phyloP scores from a whole-genome alignment of 1,140 invertebrate species.

The Octopus bimaculoides region DNA sequence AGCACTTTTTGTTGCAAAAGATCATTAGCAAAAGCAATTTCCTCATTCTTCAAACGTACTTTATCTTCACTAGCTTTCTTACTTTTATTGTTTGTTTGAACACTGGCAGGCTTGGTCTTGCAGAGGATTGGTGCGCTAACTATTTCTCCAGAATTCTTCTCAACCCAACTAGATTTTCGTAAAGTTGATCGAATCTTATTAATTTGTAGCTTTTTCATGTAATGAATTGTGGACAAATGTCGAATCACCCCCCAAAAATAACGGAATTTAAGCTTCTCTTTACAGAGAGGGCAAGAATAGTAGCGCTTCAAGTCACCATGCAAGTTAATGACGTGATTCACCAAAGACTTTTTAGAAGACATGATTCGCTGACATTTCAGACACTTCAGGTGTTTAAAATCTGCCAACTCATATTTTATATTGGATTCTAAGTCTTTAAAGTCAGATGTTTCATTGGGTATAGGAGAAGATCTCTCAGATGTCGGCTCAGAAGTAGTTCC shows the following conservation, averaged over 20 bases:
- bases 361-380: constrained; percentile 43
- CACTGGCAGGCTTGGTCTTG: too few species aligned
- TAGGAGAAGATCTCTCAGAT: neutral
- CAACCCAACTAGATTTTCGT: constrained; percentile 16
- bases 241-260: constrained; percentile 50
- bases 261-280: constrained; percentile 34
- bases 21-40: too few species aligned
- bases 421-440: neutral
- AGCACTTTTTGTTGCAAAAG: too few species aligned
- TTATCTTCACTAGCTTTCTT: too few species aligned
- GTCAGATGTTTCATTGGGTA: neutral
- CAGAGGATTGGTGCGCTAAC: too few species aligned
- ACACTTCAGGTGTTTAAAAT: constrained; percentile 25
- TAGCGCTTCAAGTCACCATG: constrained; percentile 44
- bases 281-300: constrained; percentile 54
- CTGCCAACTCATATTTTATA: constrained; percentile 10
- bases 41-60: too few species aligned
- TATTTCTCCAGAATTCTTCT: neutral
- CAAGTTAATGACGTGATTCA: constrained; percentile 48
- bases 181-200: constrained; percentile 43
- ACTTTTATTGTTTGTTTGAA: too few species aligned
- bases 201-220: constrained; percentile 47
- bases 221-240: constrained; percentile 50
- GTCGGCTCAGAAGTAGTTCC: neutral
- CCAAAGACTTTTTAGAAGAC: constrained; percentile 42